Conservation (phyloP, 2,113 vertebrate genomes). For the Tauraco erythrolophus region DNA sequence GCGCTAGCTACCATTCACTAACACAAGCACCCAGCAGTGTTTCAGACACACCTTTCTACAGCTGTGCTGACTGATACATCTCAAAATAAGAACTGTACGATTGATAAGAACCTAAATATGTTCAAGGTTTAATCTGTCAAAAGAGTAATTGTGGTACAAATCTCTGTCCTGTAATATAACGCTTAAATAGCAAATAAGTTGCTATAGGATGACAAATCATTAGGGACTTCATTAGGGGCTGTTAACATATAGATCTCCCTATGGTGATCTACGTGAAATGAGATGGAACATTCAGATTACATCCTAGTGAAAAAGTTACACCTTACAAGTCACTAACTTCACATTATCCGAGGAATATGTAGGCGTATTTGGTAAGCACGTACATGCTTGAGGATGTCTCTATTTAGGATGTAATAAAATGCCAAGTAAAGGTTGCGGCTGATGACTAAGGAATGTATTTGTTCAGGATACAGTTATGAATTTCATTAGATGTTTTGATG, state of each 20-base stretch:
- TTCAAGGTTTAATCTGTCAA: background rate
- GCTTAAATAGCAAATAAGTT: background rate
- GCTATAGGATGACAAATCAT: background rate
- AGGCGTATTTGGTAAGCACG: background rate
- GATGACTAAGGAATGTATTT: background rate
- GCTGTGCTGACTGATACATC: background rate
- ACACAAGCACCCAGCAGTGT: background rate
- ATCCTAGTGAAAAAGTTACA: background rate
- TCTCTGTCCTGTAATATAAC: background rate
- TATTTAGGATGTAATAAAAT: background rate
- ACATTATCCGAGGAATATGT: background rate
- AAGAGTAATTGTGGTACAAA: background rate
- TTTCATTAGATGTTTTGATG: background rate
- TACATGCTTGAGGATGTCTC: background rate
- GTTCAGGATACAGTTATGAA: background rate
- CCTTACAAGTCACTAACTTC: background rate
- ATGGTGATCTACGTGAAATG: background rate
- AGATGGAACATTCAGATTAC: background rate
- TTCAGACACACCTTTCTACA: background rate
- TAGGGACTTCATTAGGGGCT: background rate
- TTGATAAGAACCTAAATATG: background rate
- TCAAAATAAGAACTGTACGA: background rate
- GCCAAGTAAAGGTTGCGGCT: background rate
- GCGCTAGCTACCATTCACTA: too few relatives aligned
- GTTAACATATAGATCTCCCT: background rate